A percentile compares a stretch with the other conserved stretches of the same genome.
These are phyloP conservation scores for Euplexia lucipara DNA, from an alignment of 2,888 invertebrate genomes.

Conservation along the genomic window DNA sequence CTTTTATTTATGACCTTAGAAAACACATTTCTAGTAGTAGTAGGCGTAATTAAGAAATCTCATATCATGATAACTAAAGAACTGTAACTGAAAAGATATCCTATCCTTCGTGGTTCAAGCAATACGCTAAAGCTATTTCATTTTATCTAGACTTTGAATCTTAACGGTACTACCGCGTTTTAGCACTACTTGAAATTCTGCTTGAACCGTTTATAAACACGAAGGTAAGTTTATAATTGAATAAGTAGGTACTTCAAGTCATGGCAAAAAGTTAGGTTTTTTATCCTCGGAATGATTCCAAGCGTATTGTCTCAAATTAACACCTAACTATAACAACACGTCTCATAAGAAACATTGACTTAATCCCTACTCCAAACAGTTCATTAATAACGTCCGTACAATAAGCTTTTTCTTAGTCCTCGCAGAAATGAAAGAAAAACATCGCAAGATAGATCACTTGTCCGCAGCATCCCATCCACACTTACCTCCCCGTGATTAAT, in stretches of 20 bases:
- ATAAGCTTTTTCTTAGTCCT: conserved; percentile 52
- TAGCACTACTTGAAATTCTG: conserved; percentile 37
- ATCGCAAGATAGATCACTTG: conserved; percentile 61
- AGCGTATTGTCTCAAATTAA: conserved; percentile 5
- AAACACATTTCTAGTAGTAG: not conserved
- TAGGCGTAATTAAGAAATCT: conserved; percentile 5
- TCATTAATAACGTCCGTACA: conserved; percentile 61
- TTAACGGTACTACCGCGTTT: conserved; percentile 29
- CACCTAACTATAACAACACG: conserved; percentile 21
- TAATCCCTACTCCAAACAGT: conserved; percentile 43
- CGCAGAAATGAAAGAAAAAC: conserved; percentile 61
- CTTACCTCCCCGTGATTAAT: conserved; percentile 88
- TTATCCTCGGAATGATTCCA: not conserved
- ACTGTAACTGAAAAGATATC: conserved; percentile 12
- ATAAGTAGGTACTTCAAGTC: not conserved
- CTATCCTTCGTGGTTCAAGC: conserved; percentile 13
- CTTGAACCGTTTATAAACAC: conserved; percentile 37
- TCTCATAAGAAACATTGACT: conserved; percentile 34
- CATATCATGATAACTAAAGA: too few relatives aligned
- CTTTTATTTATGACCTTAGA: not conserved
- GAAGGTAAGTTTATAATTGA: conserved; percentile 34
- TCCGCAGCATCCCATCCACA: conserved; percentile 57
- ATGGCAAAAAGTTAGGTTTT: conserved; percentile 1
- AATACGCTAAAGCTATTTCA: conserved; percentile 38
- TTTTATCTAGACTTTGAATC: conserved; percentile 53